phyloP scores from a whole-genome alignment of 2,113 vertebrate species.

The Lepus timidus region DNA sequence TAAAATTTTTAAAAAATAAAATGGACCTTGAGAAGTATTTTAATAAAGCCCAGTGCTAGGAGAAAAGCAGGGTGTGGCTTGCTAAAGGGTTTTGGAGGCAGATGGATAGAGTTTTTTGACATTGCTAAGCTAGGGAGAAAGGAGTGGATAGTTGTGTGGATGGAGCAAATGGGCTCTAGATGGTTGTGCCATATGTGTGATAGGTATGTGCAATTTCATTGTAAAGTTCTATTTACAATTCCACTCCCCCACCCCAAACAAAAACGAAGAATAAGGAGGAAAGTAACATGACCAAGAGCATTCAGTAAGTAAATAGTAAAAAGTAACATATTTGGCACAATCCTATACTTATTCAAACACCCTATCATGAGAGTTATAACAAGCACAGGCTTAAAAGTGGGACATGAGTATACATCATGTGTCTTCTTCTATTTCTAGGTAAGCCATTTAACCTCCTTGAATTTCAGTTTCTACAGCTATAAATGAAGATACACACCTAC shows the following conservation, averaged over 20 bases:
- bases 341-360: conserved; percentile 16
- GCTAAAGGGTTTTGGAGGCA: background rate
- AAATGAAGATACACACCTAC: background rate
- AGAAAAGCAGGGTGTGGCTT: background rate
- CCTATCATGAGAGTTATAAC: background rate
- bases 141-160: background rate
- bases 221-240: conserved; percentile 2
- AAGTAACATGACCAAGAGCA: conserved; percentile 38
- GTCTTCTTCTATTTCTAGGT: background rate
- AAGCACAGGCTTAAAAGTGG: conserved; percentile 25
- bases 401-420: background rate
- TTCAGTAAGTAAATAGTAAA: conserved; percentile 44
- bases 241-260: no score
- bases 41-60: background rate
- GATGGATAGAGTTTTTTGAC: background rate
- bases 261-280: background rate
- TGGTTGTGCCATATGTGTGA: background rate
- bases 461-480: background rate
- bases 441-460: background rate
- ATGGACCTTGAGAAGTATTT: background rate
- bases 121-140: background rate
- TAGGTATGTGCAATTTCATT: conserved; percentile 2
- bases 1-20: background rate
- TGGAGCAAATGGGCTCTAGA: background rate
- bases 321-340: background rate